Base-by-base conservation (phyloP, 2,797 vertebrate genomes). In the Enteromius fasciolatus region DNA sequence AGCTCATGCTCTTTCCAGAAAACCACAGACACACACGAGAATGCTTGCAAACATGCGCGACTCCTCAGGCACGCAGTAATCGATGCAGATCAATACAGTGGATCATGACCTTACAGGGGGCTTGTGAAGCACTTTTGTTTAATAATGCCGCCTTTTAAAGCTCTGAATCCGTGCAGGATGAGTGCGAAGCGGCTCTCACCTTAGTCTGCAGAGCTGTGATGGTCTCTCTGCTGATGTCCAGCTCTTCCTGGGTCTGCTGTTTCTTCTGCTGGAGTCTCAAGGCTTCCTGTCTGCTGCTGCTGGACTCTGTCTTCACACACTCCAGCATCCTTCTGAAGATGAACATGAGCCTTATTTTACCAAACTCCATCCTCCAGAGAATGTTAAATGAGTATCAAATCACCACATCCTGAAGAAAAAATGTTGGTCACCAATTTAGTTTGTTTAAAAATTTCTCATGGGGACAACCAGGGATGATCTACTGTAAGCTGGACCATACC, bases 301-400 rank as follows among this genome's bases (percentile, higher is more conserved):
- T 84, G 39, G 91, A 89, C 76, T 94, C 91, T 8, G 44, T 85
- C 52, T 77, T 91, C 50, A 93, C 84, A 3, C 50, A 69, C 3
- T 89, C 92, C 54, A 90, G 15, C 81, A 68, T 86, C 50, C 79
- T 87, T 85, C 94, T 96, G 86, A 15, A 82, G 33, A 73, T 78
- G 33, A 79, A 36, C 31, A 72, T 57, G 1, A 36, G 41, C 33
- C 36, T 12, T n/a, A 46, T 68, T 76, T 76, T 36, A 79, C 54
- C 41, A 87, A 82, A 23, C 61, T 57, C n/a, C 10, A 18, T 36
- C 12, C 18, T 36, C 5, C 18, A 33, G 44, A 48, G 23, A 57
- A 57, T 10, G 3, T 4, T 23, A 57, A 11, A 57, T 23, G 54
- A 57, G n/a, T 11, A 57, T 57, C 54, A 18, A 69, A 48, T 11